A percentile compares a stretch with the other conserved stretches of the same genome.
Evolutionary conservation across 1,140 invertebrate genomes (phyloP).

Genomic region (Pemphigus obesinymphae): DNA sequence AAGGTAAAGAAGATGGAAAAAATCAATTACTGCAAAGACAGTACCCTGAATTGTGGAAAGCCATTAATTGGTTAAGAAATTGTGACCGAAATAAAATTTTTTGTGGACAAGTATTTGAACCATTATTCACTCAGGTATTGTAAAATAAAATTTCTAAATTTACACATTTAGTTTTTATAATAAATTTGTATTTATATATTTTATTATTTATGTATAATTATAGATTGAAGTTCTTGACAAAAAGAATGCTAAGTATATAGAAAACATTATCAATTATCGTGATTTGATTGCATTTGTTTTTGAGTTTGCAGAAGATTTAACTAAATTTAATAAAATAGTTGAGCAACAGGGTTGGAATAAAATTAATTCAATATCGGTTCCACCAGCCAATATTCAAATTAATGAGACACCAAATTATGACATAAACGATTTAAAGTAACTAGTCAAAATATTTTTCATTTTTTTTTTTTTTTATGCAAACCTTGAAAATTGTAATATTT

Average conservation of each 20-base stretch:
- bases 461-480: too few relatives aligned
- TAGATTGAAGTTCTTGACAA: slow-evolving; percentile 67
- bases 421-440: too few relatives aligned
- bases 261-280: too few relatives aligned
- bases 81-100: slow-evolving; percentile 38
- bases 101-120: slow-evolving; percentile 64
- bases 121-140: slow-evolving; percentile 55
- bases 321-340: too few relatives aligned
- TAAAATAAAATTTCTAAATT: too few relatives aligned
- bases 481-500: too few relatives aligned
- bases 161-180: too few relatives aligned
- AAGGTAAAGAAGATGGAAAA: slow-evolving; percentile 19
- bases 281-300: slow-evolving; percentile 82
- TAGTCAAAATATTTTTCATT: too few relatives aligned
- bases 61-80: slow-evolving; percentile 34
- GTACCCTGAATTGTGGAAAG: slow-evolving; percentile 36
- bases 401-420: background rate
- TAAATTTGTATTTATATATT: too few relatives aligned
- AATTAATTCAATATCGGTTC: slow-evolving; percentile 59
- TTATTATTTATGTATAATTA: slow-evolving; percentile 48
- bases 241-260: slow-evolving; percentile 66
- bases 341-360: slow-evolving; percentile 50
- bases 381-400: background rate
- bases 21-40: slow-evolving; percentile 14
- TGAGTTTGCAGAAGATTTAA: slow-evolving; percentile 69